phyloP scores from a whole-genome alignment of 2,888 invertebrate species.

The Cataglyphis cursor region DNA sequence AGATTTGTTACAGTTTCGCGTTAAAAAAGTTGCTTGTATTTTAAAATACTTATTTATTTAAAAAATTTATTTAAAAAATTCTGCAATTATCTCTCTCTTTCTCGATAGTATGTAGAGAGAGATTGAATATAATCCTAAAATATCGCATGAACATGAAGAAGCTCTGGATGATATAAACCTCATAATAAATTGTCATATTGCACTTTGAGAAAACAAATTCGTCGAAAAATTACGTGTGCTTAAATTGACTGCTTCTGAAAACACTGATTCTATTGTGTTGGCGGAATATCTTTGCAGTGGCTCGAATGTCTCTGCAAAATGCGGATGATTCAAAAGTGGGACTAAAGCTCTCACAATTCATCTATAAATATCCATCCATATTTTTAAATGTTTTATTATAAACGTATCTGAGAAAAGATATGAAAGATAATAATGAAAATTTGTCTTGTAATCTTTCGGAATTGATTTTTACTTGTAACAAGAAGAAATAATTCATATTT shows the following conservation, averaged over 20 bases:
- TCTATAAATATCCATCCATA: not conserved
- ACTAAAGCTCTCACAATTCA: not conserved
- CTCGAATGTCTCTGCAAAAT: conserved; percentile 8
- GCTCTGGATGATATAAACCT: not conserved
- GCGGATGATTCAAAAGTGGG: not conserved
- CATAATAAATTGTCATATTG: not conserved
- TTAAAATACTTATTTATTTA: not conserved
- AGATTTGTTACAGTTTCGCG: not conserved
- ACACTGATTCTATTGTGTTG: not conserved
- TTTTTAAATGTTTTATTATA: conserved; percentile 3
- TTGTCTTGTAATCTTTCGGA: not conserved
- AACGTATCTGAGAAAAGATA: not conserved
- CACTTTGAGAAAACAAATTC: not conserved
- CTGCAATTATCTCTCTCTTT: not conserved
- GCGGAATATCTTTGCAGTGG: not conserved
- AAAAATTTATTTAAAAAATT: not conserved
- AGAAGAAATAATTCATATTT: not conserved
- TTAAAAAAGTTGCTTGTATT: not conserved
- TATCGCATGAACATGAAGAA: not conserved
- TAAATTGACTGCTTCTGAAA: not conserved
- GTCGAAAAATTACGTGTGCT: not conserved
- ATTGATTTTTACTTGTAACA: too few relatives aligned
- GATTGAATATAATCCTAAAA: conserved; percentile 10
- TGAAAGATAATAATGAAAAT: not conserved
- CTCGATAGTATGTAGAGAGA: not conserved